phyloP scores from a whole-genome alignment of 2,113 vertebrate species.

The Alligator sinensis region DNA sequence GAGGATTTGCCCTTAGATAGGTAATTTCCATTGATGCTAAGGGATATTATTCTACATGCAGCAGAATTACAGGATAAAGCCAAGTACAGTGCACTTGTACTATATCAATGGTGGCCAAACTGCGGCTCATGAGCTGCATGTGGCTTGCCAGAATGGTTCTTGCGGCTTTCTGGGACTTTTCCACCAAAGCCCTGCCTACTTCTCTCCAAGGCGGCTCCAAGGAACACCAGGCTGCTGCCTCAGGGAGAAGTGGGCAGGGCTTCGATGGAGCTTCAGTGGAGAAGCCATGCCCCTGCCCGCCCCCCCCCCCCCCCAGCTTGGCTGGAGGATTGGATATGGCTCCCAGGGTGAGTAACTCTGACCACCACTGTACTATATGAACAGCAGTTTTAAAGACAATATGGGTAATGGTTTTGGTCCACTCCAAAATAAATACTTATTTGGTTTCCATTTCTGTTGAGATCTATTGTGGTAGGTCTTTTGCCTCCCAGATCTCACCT shows the following conservation, averaged over 20 bases:
- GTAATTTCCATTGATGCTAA: slow-evolving; percentile 2
- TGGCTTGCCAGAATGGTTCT: too few species aligned
- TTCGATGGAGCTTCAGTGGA: too few species aligned
- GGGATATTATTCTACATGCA: not conserved
- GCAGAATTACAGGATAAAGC: slow-evolving; percentile 35
- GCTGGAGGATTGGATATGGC: too few species aligned
- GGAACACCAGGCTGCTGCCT: too few species aligned
- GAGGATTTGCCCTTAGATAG: slow-evolving; percentile 34
- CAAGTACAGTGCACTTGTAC: slow-evolving; percentile 22
- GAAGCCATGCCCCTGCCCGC: too few species aligned
- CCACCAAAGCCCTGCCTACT: too few species aligned
- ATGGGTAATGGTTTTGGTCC: slow-evolving; percentile 47
- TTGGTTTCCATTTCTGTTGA: slow-evolving; percentile 61
- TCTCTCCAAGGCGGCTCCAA: too few species aligned
- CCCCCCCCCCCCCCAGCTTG: too few species aligned
- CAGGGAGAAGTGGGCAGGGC: too few species aligned
- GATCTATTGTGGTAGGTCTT: slow-evolving; percentile 53
- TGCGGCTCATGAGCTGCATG: too few species aligned
- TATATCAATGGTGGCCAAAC: not conserved
- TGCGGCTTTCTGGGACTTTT: too few species aligned
- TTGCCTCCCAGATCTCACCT: slow-evolving; percentile 36
- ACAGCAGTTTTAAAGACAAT: slow-evolving; percentile 36
- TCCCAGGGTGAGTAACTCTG: too few species aligned
- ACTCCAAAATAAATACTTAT: slow-evolving; percentile 66
- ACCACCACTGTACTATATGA: not conserved